Evolutionary conservation across 2,113 vertebrate genomes (phyloP), one percentile per base, ranked within the genome.

Genomic region (Chloropsis hardwickii): DNA sequence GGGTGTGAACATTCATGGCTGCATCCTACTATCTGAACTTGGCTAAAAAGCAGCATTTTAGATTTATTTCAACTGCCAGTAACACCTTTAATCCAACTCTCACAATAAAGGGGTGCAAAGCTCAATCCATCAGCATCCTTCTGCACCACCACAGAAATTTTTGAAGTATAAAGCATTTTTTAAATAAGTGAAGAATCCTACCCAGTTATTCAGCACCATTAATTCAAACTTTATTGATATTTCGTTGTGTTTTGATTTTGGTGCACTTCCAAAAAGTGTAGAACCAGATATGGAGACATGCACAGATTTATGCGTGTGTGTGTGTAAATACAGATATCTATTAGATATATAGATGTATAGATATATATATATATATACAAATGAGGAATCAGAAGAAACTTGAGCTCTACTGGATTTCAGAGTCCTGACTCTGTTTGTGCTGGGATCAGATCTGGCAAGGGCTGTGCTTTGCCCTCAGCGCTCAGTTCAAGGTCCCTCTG

Each of bases 121-220:
- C 56, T 56, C 47, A 40, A 45, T 67, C 18, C 45, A 2, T 27
- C 57, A 72, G 19, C 53, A 56, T 45, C 48, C 40, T 17, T 47
- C 79, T 69, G 77, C 29, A 20, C 54, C 11, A 11, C 13, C 0
- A 0, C 0, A 33, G n/a, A 31, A 24, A 31, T 64, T 56, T 62
- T 56, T 54, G 33, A 71, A 50, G 56, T 22, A 33, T 21, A 28
- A 72, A 5, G 8, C 2, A 1, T 53, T 72, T 64, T 86, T 37
- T 1, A 47, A 94, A 5, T 10, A 45, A 80, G 9, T 25, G 17
- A 80, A 44, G 44, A 76, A 39, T 71, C 23, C 29, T 24, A 31
- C 3, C 15, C 13, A 39, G 7, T 33, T 81, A 35, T 35, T 50
- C 0, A 67, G 16, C 33, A 40, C 29, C 0, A 22, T 50, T 40